Base-by-base conservation (phyloP, 1,140 invertebrate genomes). In the Caenorhabditis remanei region DNA sequence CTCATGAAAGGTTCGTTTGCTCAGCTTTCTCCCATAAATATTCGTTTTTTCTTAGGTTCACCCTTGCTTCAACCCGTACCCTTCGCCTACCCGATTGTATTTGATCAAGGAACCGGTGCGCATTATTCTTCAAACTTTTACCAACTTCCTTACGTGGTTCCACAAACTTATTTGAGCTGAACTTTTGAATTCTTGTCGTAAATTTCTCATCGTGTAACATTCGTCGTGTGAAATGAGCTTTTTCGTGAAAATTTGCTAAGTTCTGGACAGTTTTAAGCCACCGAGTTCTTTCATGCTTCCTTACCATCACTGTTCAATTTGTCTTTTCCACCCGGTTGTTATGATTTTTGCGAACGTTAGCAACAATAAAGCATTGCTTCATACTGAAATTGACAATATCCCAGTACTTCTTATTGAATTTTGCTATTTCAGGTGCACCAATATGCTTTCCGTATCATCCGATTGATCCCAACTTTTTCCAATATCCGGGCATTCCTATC, bases 191-290 rank as follows among this genome's bases (percentile, higher is more conserved):
- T n/a, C 40, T 46, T 79, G 43, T 79, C 13, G 43, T 32, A 9
- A 21, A 50, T 79, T 24, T 79, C 46, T 71, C 46, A 21, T 79
- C 71, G 24, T 79, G 71, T 79, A 50, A 50, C n/a, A 79, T 79
- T 79, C 9, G 46, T 79, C 71, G 9, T 79, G 71, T 79, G 46
- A 50, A 50, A 79, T 79, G 71, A 79, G 65, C 9, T 19, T 79
- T 14, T 50, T 50, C 46, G 41, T 79, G 46, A 16, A 79, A 79
- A 79, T 53, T 50, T 24, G 21, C 71, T n/a, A 24, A 79, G 40
- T 79, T 79, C 46, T 79, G 71, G 46, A 79, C 46, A 79, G 71
- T 79, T 79, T 79, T 79, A 79, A 79, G 46, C 21, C n/a, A 50
- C 46, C 6, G 24, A 50, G n/a, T 50, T 79, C 21, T 32, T 40